Evolutionary conservation across 2,113 vertebrate genomes (phyloP).

Genomic region (Halcyon senegalensis): DNA sequence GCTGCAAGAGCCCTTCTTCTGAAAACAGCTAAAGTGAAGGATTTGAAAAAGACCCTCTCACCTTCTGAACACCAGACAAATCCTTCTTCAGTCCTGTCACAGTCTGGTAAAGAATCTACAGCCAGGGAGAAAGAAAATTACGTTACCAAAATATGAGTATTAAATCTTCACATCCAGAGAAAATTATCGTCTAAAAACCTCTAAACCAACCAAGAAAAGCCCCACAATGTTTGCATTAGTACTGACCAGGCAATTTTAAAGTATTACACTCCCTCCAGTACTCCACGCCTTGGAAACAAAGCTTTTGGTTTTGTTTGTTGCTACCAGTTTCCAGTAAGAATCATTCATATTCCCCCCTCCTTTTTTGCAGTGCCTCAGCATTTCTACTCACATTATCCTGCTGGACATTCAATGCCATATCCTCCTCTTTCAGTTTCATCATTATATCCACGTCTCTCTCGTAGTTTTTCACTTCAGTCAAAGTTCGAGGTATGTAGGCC

Average conservation of each 20-base stretch:
- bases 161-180: background rate
- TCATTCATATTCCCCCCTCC: background rate
- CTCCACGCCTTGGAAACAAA: background rate
- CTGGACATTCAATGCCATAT: constrained; percentile 76
- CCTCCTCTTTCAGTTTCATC: constrained; percentile 83
- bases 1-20: background rate
- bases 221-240: background rate
- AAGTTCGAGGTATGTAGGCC: constrained; percentile 93
- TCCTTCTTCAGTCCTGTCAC: constrained; percentile 94
- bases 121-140: background rate
- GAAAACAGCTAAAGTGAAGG: background rate
- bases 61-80: constrained; percentile 92
- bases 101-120: constrained; percentile 93
- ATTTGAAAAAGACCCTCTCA: constrained; percentile 56
- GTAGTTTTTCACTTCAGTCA: constrained; percentile 91
- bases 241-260: background rate
- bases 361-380: background rate
- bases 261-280: background rate
- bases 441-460: constrained; percentile 90
- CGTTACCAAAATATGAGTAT: background rate
- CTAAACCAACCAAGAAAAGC: background rate
- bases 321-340: background rate
- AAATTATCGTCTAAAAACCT: background rate
- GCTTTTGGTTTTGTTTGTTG: background rate
- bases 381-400: constrained; percentile 83